A percentile compares a stretch with the other conserved stretches of the same genome.
These are phyloP conservation scores for Platycnemis pennipes DNA, from an alignment of 2,888 invertebrate genomes.

Conservation along the genomic window DNA sequence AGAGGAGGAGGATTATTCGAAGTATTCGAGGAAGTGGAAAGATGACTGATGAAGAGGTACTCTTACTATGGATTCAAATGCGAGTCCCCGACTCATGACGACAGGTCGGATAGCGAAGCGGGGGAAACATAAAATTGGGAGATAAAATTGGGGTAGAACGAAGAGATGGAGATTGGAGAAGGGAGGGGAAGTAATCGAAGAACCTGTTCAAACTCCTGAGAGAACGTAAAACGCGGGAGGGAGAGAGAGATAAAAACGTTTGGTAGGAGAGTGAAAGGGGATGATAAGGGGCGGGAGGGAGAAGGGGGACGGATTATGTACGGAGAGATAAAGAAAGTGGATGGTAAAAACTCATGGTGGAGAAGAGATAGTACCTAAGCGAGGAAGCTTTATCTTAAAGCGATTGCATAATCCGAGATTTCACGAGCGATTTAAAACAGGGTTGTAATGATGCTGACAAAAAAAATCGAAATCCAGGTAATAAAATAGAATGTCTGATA, in stretches of 20 bases:
- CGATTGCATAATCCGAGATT: slow-evolving; percentile 18
- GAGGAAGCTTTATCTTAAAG: background rate
- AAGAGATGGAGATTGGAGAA: background rate
- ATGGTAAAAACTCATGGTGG: background rate
- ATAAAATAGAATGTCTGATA: background rate
- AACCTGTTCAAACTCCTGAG: background rate
- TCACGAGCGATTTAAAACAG: background rate
- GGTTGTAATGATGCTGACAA: background rate
- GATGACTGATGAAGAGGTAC: background rate
- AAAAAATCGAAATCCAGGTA: background rate
- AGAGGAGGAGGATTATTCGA: no score
- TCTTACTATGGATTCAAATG: background rate
- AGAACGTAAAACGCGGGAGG: background rate
- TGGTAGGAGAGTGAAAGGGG: no score
- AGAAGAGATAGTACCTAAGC: background rate
- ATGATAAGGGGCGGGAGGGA: background rate
- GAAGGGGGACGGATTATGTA: background rate
- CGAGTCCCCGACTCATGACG: background rate
- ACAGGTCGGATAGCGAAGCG: background rate
- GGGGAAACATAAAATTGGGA: background rate
- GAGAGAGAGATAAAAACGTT: background rate
- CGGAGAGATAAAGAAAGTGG: slow-evolving; percentile 16
- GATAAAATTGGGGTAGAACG: background rate
- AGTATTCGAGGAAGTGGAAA: no score
- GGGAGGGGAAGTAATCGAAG: slow-evolving; percentile 16